Percentiles rank a stretch among this genome's conserved stretches.
Evolutionary conservation across 2,797 vertebrate genomes (phyloP).

Genomic region (Adelosebastes latens): DNA sequence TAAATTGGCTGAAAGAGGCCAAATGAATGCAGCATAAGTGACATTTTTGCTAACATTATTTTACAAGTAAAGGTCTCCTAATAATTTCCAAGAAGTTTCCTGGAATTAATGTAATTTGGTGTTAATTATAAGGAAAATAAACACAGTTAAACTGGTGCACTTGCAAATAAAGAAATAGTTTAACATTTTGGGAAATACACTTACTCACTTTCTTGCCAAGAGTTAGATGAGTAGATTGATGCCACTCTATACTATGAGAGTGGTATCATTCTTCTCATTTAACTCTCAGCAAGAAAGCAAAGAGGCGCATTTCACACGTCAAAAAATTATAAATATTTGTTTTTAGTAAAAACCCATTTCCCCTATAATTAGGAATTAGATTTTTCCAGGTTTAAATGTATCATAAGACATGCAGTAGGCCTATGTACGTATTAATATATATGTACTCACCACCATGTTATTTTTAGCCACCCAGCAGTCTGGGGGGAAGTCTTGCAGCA

Average conservation of each 20-base stretch:
- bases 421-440: not conserved
- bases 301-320: too few species aligned
- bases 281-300: too few species aligned
- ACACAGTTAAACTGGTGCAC: not conserved
- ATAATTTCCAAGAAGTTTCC: not conserved
- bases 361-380: not conserved
- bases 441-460: conserved; percentile 92
- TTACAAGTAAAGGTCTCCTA: not conserved
- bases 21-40: not conserved
- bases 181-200: not conserved
- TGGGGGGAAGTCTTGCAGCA: conserved; percentile 94
- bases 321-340: too few species aligned
- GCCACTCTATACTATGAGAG: not conserved
- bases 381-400: not conserved
- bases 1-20: not conserved
- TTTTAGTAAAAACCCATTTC: not conserved
- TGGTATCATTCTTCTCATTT: too few species aligned
- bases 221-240: not conserved
- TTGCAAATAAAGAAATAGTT: not conserved
- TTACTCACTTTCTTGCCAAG: not conserved
- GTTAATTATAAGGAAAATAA: not conserved
- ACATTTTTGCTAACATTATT: not conserved
- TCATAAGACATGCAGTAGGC: not conserved
- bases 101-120: not conserved
- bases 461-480: conserved; percentile 97